phyloP scores from a whole-genome alignment of 2,113 vertebrate species.

The Calyptommatus sinebrachiatus region DNA sequence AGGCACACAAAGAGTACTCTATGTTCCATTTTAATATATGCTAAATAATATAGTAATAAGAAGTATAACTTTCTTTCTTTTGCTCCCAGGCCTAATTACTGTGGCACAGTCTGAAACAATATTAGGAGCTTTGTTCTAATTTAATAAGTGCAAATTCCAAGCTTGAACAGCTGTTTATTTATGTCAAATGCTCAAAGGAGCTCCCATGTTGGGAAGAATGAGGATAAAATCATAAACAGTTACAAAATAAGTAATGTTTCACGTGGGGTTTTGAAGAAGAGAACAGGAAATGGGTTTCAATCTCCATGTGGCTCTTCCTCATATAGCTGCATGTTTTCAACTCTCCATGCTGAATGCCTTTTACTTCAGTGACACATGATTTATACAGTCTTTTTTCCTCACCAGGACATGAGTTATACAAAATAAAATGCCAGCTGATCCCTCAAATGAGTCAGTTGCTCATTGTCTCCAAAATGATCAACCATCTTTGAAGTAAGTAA shows the following conservation, averaged over 20 bases:
- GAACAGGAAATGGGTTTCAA: conserved; percentile 39
- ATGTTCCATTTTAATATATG: conserved; percentile 27
- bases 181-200: conserved; percentile 32
- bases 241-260: conserved; percentile 11
- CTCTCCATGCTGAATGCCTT: conserved; percentile 36
- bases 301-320: conserved; percentile 33
- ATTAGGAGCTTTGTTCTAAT: conserved; percentile 37
- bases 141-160: conserved; percentile 41
- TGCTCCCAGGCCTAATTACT: conserved; percentile 50
- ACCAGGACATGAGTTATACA: conserved; percentile 20
- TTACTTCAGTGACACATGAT: conserved; percentile 32
- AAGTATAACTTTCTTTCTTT: conserved; percentile 40
- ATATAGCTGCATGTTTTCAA: conserved; percentile 15
- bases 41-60: conserved; percentile 24
- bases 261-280: conserved; percentile 2
- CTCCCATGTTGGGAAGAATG: conserved; percentile 7
- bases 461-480: conserved; percentile 57
- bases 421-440: conserved; percentile 46
- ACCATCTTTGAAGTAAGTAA: conserved; percentile 58
- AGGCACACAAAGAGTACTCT: not conserved
- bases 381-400: conserved; percentile 33
- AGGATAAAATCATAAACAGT: conserved; percentile 30
- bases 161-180: conserved; percentile 39
- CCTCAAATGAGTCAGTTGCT: conserved; percentile 45
- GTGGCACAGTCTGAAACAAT: conserved; percentile 47